Evolutionary conservation across 1,140 invertebrate species (phyloP).

Genomic region (Neodiprion pinetum): DNA sequence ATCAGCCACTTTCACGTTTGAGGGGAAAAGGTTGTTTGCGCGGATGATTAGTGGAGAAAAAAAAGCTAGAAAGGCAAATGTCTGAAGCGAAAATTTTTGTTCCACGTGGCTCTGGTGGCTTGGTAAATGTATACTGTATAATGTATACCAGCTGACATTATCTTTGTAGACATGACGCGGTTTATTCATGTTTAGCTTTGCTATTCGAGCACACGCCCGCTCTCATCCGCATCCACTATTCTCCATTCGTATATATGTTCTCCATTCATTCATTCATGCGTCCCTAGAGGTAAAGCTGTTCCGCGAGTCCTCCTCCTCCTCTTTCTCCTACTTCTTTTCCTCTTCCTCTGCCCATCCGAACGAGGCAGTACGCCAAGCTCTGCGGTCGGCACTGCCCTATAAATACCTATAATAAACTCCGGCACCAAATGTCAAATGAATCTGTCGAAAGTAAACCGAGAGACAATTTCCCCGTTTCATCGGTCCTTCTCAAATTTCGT

Average conservation of each 20-base stretch:
- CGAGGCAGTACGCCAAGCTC: background rate
- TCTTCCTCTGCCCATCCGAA: background rate
- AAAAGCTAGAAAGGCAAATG: no score
- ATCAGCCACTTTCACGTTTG: no score
- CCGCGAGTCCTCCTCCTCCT: background rate
- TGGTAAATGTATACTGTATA: no score
- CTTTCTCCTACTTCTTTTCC: background rate
- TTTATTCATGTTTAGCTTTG: conserved; percentile 7
- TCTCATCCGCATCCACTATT: background rate
- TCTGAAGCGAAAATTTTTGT: no score
- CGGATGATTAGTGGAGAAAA: no score
- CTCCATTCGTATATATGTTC: background rate
- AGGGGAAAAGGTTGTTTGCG: no score
- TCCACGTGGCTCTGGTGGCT: no score
- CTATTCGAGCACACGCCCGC: background rate
- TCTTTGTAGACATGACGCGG: conserved; percentile 13
- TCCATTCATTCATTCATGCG: conserved; percentile 14
- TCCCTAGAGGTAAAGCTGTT: conserved; percentile 1
- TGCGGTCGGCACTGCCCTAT: background rate
- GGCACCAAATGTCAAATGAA: background rate
- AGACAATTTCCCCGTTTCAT: no score
- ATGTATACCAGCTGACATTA: conserved; percentile 7
- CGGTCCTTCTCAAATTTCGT: no score
- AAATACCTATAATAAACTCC: background rate
- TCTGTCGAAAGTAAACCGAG: background rate